A percentile compares a stretch with the other conserved stretches of the same genome.
Conservation (phyloP, 2,888 invertebrate genomes). For the Drosophila gaucha region DNA sequence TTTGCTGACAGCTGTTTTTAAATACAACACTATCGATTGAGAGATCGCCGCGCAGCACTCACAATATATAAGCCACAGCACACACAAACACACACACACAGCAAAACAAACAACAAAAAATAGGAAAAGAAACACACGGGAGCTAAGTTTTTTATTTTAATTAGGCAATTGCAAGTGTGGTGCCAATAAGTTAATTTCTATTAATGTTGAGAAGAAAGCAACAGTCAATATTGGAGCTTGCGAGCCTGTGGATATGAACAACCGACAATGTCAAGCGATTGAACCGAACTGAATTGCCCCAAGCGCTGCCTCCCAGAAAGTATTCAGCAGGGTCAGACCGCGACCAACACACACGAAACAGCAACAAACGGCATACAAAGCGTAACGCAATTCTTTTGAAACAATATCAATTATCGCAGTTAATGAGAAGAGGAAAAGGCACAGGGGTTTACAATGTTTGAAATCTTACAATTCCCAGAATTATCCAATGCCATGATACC, state of each 20-base stretch:
- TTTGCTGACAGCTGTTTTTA: conserved; percentile 36
- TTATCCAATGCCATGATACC: background rate
- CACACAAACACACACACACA: background rate
- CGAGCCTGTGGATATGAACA: conserved; percentile 8
- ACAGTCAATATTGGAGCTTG: background rate
- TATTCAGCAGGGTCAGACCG: background rate
- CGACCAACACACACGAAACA: background rate
- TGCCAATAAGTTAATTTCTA: background rate
- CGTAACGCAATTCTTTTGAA: background rate
- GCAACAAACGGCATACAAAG: too few relatives aligned
- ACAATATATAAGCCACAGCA: conserved; percentile 3
- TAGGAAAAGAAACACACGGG: background rate
- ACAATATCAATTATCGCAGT: background rate
- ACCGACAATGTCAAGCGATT: conserved; percentile 51
- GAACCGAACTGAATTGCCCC: conserved; percentile 43
- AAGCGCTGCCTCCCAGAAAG: background rate
- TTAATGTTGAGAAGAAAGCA: background rate
- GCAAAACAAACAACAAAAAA: too few relatives aligned
- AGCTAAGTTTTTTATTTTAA: background rate
- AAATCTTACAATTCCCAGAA: background rate
- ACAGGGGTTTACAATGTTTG: background rate
- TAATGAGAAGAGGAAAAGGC: background rate
- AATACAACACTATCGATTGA: conserved; percentile 16
- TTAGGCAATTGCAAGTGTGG: background rate
- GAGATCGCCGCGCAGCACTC: conserved; percentile 22